phyloP scores from a whole-genome alignment of 2,888 invertebrate genomes.

The Elmis aenea region DNA sequence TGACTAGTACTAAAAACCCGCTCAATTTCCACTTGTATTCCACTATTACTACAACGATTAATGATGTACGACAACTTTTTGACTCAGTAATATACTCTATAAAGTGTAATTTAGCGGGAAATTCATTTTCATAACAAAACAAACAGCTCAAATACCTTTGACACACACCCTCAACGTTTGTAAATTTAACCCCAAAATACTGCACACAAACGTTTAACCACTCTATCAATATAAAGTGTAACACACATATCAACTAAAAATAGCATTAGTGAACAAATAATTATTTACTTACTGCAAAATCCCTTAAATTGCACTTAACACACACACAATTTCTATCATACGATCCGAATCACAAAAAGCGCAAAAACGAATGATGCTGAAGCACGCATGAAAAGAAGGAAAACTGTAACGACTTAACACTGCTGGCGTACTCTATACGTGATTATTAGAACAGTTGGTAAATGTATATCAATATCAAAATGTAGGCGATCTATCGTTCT shows the following conservation, averaged over 20 bases:
- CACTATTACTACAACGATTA: too few relatives aligned
- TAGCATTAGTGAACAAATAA: background rate
- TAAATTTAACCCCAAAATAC: constrained; percentile 31
- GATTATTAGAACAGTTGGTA: too few relatives aligned
- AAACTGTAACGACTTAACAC: background rate
- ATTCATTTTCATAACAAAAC: too few relatives aligned
- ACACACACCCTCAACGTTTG: constrained; percentile 23
- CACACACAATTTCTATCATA: constrained; percentile 49
- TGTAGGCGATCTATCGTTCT: too few relatives aligned
- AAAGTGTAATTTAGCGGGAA: too few relatives aligned
- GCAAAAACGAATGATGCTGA: constrained; percentile 34
- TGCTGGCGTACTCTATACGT: background rate
- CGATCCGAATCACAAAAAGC: constrained; percentile 45
- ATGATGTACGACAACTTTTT: too few relatives aligned
- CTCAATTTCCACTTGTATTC: too few relatives aligned
- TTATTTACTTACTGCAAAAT: constrained; percentile 34
- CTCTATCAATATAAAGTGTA: too few relatives aligned
- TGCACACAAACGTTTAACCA: constrained; percentile 5
- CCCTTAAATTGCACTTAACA: constrained; percentile 60
- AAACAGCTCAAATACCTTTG: too few relatives aligned
- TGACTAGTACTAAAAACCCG: constrained; percentile 16
- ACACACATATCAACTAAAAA: too few relatives aligned
- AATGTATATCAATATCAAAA: too few relatives aligned
- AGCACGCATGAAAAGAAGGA: background rate
- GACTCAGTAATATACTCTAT: too few relatives aligned